These are phyloP conservation scores for Ciconia maguari DNA, from an alignment of 2,113 vertebrate genomes.

Conservation along the genomic window DNA sequence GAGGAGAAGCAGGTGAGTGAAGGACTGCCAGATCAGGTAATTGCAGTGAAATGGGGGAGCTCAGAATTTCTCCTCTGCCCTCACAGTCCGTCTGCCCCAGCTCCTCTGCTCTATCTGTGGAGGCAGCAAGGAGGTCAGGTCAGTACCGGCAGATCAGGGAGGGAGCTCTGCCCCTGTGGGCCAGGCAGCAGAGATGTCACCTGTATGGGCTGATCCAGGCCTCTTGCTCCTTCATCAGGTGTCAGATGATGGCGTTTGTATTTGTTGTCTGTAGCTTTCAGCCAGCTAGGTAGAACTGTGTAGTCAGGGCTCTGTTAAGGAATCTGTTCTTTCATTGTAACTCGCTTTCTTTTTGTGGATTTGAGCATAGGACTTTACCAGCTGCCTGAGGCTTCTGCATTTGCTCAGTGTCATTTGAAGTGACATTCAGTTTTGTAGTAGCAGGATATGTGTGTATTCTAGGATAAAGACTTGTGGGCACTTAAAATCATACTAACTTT, in stretches of 20 bases:
- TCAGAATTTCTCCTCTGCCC: rapidly evolving
- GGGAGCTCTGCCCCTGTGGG: background rate
- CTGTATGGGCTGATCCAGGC: background rate
- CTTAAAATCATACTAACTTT: background rate
- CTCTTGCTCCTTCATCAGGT: background rate
- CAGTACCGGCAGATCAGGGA: background rate
- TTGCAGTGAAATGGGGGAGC: background rate
- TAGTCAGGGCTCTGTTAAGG: background rate
- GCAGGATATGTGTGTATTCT: background rate
- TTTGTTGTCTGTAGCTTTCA: background rate
- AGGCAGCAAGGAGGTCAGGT: background rate
- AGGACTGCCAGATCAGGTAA: background rate
- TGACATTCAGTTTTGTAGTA: background rate
- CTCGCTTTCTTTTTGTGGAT: background rate
- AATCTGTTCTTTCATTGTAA: background rate
- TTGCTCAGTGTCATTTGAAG: background rate
- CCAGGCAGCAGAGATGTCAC: background rate
- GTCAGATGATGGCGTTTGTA: too few species aligned
- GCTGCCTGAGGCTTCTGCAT: background rate
- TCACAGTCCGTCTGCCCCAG: rapidly evolving
- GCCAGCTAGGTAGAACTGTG: background rate
- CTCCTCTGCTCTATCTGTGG: rapidly evolving
- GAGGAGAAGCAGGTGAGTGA: background rate
- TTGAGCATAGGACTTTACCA: background rate
- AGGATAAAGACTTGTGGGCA: background rate